Evolutionary conservation across 2,797 vertebrate genomes (phyloP).

Genomic region (Mico argentatus): DNA sequence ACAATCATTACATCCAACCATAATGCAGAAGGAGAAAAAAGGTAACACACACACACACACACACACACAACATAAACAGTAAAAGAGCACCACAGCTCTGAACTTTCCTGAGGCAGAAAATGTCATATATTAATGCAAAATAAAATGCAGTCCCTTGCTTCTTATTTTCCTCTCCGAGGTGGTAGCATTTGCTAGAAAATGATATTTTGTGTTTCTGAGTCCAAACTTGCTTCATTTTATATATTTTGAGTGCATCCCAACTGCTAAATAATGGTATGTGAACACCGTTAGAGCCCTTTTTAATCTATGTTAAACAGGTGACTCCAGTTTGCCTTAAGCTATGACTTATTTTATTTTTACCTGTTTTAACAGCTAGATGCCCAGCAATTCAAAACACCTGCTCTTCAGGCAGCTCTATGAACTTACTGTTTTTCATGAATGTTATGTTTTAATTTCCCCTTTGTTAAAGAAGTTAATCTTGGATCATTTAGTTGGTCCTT

Average conservation of each 20-base stretch:
- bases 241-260: neutral
- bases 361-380: conserved; percentile 16
- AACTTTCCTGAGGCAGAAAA: conserved; percentile 59
- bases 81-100: conserved; percentile 14
- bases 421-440: neutral
- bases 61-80: neutral
- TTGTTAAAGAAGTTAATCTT: neutral
- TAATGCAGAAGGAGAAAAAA: conserved; percentile 24
- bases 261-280: neutral
- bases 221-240: conserved; percentile 36
- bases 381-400: conserved; percentile 23
- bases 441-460: neutral
- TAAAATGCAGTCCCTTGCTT: conserved; percentile 67
- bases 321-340: neutral
- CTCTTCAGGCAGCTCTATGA: neutral
- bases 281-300: neutral
- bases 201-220: conserved; percentile 53
- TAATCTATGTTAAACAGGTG: conserved; percentile 23
- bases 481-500: neutral
- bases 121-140: conserved; percentile 61
- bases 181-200: conserved; percentile 67
- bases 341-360: neutral
- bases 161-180: conserved; percentile 48
- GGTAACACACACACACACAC: neutral
- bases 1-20: conserved; percentile 70